These are phyloP conservation scores for Zosterops hypoxanthus DNA, from an alignment of 2,113 vertebrate genomes.

Conservation along the genomic window DNA sequence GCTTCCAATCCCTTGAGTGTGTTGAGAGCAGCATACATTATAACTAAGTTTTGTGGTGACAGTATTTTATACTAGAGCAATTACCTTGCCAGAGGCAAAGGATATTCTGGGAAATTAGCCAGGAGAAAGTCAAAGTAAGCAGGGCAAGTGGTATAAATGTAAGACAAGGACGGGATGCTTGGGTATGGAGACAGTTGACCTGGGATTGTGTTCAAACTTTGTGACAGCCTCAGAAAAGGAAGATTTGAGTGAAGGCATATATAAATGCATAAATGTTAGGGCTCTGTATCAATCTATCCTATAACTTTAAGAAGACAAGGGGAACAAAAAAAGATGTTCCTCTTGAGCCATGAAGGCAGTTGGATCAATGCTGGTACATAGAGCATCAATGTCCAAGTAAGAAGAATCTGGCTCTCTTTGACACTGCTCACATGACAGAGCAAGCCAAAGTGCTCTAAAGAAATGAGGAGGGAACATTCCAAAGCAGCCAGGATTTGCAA, in stretches of 20 bases:
- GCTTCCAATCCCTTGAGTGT: background rate
- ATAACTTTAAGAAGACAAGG: background rate
- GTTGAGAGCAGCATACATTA: background rate
- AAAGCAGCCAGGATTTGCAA: background rate
- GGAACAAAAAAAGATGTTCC: background rate
- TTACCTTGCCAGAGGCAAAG: conserved; percentile 41
- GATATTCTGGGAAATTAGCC: conserved; percentile 53
- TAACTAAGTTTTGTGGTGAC: background rate
- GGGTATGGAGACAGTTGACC: conserved; percentile 27
- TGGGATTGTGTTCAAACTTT: background rate
- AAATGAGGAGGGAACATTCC: background rate
- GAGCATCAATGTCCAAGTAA: conserved; percentile 6
- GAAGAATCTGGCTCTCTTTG: conserved; percentile 5
- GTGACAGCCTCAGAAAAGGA: conserved; percentile 6
- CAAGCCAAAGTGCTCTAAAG: conserved; percentile 26
- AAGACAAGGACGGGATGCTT: conserved; percentile 51
- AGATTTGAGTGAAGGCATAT: background rate
- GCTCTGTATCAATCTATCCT: background rate
- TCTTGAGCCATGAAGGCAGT: background rate
- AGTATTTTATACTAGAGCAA: conserved; percentile 35
- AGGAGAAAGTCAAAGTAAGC: conserved; percentile 53
- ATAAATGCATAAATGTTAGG: background rate
- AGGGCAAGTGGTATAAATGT: conserved; percentile 41
- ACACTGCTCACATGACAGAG: background rate
- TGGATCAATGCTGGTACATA: background rate